Conservation (phyloP, 2,888 invertebrate genomes). For the Zelleria hepariella region DNA sequence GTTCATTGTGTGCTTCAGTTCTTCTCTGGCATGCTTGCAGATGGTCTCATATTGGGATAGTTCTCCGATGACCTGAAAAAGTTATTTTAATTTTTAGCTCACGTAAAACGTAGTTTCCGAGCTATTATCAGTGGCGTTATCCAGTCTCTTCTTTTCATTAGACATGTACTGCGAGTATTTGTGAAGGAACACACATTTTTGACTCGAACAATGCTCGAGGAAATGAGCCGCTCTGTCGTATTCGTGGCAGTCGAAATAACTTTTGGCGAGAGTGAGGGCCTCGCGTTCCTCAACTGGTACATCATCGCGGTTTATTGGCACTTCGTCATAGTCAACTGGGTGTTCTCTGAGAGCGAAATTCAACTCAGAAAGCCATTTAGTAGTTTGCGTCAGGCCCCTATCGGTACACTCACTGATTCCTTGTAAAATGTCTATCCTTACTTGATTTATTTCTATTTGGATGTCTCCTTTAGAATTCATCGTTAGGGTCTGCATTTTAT, state of each 20-base stretch:
- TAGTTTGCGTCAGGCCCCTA: constrained; percentile 83
- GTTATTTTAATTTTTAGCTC: no score
- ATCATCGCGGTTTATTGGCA: constrained; percentile 45
- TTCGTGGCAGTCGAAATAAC: constrained; percentile 92
- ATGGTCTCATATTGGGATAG: constrained; percentile 83
- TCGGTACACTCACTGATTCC: constrained; percentile 79
- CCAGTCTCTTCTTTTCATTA: constrained; percentile 90
- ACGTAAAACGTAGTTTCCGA: no score
- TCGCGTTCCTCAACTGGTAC: constrained; percentile 76
- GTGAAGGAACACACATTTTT: constrained; percentile 85
- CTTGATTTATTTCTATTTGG: constrained; percentile 55
- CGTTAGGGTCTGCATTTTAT: constrained; percentile 40
- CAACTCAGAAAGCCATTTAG: constrained; percentile 92
- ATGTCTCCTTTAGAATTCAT: constrained; percentile 50
- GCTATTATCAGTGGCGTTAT: constrained; percentile 77
- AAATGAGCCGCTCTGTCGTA: constrained; percentile 91
- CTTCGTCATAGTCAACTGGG: constrained; percentile 69
- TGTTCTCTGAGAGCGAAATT: constrained; percentile 82
- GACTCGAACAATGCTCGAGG: constrained; percentile 77
- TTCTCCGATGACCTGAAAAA: constrained; percentile 77
- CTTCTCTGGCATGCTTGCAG: constrained; percentile 85
- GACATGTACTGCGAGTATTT: constrained; percentile 90
- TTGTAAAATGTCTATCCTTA: constrained; percentile 50
- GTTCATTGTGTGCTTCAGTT: constrained; percentile 82
- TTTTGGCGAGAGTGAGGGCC: constrained; percentile 83